phyloP scores from a whole-genome alignment of 2,113 vertebrate genomes.

The Limanda limanda region DNA sequence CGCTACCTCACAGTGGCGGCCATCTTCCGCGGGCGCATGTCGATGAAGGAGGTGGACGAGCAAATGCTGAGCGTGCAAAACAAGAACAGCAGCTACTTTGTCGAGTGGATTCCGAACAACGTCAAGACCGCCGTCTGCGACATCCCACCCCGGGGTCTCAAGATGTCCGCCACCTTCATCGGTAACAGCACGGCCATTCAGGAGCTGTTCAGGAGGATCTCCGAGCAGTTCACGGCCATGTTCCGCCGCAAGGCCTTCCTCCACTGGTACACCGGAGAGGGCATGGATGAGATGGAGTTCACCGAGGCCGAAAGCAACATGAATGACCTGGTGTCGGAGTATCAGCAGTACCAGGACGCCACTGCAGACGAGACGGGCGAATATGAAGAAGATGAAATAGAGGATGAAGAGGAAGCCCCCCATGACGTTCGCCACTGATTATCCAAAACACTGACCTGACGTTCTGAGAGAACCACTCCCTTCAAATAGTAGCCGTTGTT shows the following conservation, averaged over 20 bases:
- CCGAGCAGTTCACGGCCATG: conserved; percentile 97
- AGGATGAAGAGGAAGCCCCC: conserved; percentile 78
- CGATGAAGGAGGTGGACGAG: conserved; percentile 98
- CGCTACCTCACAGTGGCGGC: conserved; percentile 95
- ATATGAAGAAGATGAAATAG: conserved; percentile 83
- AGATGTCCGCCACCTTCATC: conserved; percentile 97
- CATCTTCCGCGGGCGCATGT: conserved; percentile 95
- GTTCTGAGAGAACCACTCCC: conserved; percentile 17
- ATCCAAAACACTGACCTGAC: conserved; percentile 8
- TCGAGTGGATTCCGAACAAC: conserved; percentile 98
- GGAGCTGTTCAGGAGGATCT: conserved; percentile 95
- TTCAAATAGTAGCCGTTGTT: conserved; percentile 29
- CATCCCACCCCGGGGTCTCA: conserved; percentile 93
- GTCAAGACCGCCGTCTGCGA: conserved; percentile 96
- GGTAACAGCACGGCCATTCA: conserved; percentile 97
- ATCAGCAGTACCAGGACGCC: conserved; percentile 95
- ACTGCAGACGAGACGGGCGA: conserved; percentile 86
- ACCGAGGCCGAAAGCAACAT: conserved; percentile 96
- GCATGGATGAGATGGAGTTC: conserved; percentile 97
- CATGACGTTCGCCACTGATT: conserved; percentile 78
- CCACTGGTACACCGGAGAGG: conserved; percentile 94
- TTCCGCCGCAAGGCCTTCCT: conserved; percentile 94
- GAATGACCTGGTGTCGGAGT: conserved; percentile 93
- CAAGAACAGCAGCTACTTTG: conserved; percentile 99
- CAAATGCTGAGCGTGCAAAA: conserved; percentile 95